A percentile compares a stretch with the other conserved stretches of the same genome.
Evolutionary conservation across 2,113 vertebrate genomes (phyloP).

Genomic region (Lepisosteus oculatus): DNA sequence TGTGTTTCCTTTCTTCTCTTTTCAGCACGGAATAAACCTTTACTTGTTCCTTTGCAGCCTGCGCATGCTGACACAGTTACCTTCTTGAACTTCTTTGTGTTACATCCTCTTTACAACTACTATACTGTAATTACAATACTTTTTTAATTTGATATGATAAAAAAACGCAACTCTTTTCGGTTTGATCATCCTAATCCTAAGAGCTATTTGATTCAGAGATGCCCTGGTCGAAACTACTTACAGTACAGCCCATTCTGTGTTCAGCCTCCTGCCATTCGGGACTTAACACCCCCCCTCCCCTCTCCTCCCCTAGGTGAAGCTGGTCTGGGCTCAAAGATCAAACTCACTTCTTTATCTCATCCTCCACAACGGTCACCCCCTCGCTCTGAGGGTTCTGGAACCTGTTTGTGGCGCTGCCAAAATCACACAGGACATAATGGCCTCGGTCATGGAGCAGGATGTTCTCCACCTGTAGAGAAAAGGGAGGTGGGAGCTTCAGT

Average conservation of each 20-base stretch:
- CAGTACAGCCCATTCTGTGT: too few species aligned
- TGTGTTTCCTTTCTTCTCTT: too few species aligned
- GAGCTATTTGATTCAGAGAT: background rate
- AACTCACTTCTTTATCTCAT: conserved; percentile 96
- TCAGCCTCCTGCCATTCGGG: background rate
- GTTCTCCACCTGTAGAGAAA: conserved; percentile 84
- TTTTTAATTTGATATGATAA: too few species aligned
- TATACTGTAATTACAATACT: too few species aligned
- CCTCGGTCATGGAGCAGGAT: conserved; percentile 94
- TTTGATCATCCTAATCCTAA: too few species aligned
- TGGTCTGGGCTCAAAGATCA: background rate
- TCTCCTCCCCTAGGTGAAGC: background rate
- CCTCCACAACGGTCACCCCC: conserved; percentile 85
- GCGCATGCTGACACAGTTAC: too few species aligned
- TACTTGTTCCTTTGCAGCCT: too few species aligned
- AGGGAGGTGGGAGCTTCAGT: background rate
- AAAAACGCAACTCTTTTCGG: too few species aligned
- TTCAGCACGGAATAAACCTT: too few species aligned
- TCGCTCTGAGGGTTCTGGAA: conserved; percentile 92
- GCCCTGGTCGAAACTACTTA: background rate
- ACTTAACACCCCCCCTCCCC: background rate
- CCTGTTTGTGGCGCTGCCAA: conserved; percentile 91
- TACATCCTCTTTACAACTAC: too few species aligned
- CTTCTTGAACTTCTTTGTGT: too few species aligned
- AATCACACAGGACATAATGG: conserved; percentile 96